Percentiles rank a stretch among this genome's conserved stretches.
phyloP scores from a whole-genome alignment of 2,797 vertebrate genomes.

The Champsocephalus gunnari region DNA sequence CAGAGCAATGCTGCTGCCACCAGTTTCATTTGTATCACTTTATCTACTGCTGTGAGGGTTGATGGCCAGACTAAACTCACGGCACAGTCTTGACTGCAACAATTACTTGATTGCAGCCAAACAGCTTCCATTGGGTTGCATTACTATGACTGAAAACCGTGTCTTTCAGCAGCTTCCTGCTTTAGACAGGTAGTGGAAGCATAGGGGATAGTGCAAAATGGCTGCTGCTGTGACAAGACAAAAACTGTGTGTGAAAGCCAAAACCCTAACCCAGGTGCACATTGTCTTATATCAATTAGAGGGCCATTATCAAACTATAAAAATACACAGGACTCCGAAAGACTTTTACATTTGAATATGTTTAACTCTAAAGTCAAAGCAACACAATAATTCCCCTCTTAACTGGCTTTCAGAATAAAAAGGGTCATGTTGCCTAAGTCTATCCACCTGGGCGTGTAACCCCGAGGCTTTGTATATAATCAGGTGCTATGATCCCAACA shows the following conservation, averaged over 20 bases:
- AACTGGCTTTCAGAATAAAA: constrained; percentile 14
- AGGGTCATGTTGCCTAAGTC: constrained; percentile 40
- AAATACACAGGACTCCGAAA: constrained; percentile 23
- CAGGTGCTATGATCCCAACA: constrained; percentile 57
- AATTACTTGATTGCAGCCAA: constrained; percentile 18
- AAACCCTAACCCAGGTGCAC: background rate
- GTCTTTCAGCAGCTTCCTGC: constrained; percentile 18
- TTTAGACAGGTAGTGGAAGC: background rate
- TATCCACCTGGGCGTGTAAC: constrained; percentile 62
- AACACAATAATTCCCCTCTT: constrained; percentile 16
- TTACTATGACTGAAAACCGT: background rate
- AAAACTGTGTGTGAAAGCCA: background rate
- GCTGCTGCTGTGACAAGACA: constrained; percentile 1
- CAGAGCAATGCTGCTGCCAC: constrained; percentile 41
- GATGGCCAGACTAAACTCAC: constrained; percentile 32
- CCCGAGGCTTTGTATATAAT: constrained; percentile 64
- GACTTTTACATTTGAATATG: constrained; percentile 17
- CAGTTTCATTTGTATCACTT: constrained; percentile 51
- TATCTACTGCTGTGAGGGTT: constrained; percentile 34
- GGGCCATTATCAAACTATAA: constrained; percentile 16
- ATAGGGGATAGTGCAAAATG: background rate
- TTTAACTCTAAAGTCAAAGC: background rate
- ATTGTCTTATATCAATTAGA: constrained; percentile 12
- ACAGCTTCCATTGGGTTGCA: constrained; percentile 21
- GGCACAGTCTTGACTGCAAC: constrained; percentile 32